These are phyloP conservation scores for Aegithalos caudatus DNA, from an alignment of 2,113 vertebrate species.

Conservation along the genomic window DNA sequence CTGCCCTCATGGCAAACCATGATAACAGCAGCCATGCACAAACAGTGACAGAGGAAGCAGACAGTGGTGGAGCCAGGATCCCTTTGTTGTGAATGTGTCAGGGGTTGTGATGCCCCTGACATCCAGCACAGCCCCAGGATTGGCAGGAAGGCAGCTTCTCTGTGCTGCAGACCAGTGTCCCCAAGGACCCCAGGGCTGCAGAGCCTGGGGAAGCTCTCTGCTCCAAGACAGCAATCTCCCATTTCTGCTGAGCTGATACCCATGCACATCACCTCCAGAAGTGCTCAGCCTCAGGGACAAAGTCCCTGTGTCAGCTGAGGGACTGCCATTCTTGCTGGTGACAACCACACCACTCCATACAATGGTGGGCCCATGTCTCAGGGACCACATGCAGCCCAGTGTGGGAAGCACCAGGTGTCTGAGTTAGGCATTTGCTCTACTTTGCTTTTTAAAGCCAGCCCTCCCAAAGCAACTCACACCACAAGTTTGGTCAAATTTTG, in stretches of 20 bases:
- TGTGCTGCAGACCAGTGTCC: rapidly evolving
- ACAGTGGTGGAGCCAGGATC: not conserved
- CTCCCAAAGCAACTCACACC: not conserved
- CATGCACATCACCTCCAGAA: not conserved
- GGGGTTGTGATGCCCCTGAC: too few relatives aligned
- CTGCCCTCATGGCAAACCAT: not conserved
- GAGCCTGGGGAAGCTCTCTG: not conserved
- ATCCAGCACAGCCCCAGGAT: not conserved
- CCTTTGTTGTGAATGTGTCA: not conserved
- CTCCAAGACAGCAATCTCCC: not conserved
- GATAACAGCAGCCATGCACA: rapidly evolving
- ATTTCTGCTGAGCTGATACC: not conserved
- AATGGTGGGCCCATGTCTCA: not conserved
- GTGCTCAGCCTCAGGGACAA: not conserved
- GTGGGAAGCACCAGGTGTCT: not conserved
- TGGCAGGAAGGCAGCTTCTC: not conserved
- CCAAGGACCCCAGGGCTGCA: not conserved
- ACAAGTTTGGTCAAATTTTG: not conserved
- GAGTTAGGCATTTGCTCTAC: not conserved
- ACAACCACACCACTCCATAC: rapidly evolving
- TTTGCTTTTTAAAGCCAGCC: not conserved
- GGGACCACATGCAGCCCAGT: rapidly evolving
- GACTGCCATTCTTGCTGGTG: not conserved
- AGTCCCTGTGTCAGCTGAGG: not conserved
- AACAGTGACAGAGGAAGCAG: rapidly evolving